These are phyloP conservation scores for Oreotrochilus melanogaster DNA, from an alignment of 2,113 vertebrate genomes.

Conservation along the genomic window DNA sequence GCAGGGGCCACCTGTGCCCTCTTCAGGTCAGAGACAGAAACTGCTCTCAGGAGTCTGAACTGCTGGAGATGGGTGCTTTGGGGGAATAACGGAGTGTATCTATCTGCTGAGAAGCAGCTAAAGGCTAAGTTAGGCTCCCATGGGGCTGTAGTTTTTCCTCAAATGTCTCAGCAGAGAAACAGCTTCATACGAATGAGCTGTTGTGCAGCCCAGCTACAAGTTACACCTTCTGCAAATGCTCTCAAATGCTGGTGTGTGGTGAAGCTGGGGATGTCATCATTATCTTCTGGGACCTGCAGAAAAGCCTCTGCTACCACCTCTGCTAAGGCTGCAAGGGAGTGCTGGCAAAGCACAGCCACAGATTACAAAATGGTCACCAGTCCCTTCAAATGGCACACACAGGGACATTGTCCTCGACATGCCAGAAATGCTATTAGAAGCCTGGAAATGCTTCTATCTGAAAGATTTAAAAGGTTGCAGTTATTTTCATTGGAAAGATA, in stretches of 20 bases:
- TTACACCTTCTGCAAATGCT: not conserved
- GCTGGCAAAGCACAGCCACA: not conserved
- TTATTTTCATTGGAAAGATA: constrained; percentile 47
- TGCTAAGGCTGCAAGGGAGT: not conserved
- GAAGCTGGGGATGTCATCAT: fast-evolving
- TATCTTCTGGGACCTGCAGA: not conserved
- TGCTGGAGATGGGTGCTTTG: not conserved
- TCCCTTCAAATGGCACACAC: not conserved
- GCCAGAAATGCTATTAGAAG: not conserved
- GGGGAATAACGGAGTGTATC: not conserved
- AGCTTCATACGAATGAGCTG: not conserved
- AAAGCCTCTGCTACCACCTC: not conserved
- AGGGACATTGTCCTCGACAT: not conserved
- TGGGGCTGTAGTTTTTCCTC: not conserved
- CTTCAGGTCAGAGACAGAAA: not conserved
- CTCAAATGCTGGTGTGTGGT: not conserved
- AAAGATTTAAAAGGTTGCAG: constrained; percentile 19
- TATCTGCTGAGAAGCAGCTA: not conserved
- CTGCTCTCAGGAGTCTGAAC: not conserved
- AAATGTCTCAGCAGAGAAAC: not conserved
- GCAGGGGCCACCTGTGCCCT: not conserved
- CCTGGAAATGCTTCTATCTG: constrained; percentile 8
- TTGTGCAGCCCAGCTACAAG: not conserved
- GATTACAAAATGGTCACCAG: not conserved
- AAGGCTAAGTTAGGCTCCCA: not conserved